Evolutionary conservation across 2,113 vertebrate species (phyloP), one percentile per base, ranked within the genome.

Genomic region (Dissostichus mawsoni): DNA sequence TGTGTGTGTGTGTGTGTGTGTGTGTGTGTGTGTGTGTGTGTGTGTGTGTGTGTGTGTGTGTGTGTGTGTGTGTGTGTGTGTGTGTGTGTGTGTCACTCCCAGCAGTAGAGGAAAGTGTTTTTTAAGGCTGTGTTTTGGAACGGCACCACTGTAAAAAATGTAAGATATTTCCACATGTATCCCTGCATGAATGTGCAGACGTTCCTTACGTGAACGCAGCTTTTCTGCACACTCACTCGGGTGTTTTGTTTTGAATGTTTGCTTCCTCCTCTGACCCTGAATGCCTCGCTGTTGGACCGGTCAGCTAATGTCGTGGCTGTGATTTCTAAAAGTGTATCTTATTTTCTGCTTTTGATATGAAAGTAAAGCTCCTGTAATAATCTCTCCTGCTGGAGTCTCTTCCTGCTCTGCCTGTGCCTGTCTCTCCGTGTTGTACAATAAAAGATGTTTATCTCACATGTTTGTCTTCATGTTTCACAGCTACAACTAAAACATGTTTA

Each of bases 311-410:
- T 80, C 13, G 65, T 76, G 64, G 80, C 76, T 82, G 86, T 82
- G 68, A 82, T 85, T 88, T 88, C 69, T 80, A 74, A 82, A 65
- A 80, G 64, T 85, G 79, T 76, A 59, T 74, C 74, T 80, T 41
- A 41, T 77, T 76, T 67, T 52, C 73, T 80, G 87, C 87, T 88
- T 88, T 88, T 88, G 80, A 88, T 85, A 88, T 85, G 1, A 41
- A 48, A 45, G 56, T 74, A 56, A 44, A 55, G 64, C 80, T 25
- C 44, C 68, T 80, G 77, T 74, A 52, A 18, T 29, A 52, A 18
- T 29, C 41, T 48, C 55, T 58, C 25, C 59, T 23, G 36, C 68
- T 52, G 58, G 14, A 44, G 36, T 78, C 77, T 73, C 74, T 56
- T 59, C 47, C 65, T 61, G 74, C 74, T 69, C 57, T 45, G 78